These are phyloP conservation scores for Troilus luridus DNA, from an alignment of 2,888 invertebrate species.

Conservation along the genomic window DNA sequence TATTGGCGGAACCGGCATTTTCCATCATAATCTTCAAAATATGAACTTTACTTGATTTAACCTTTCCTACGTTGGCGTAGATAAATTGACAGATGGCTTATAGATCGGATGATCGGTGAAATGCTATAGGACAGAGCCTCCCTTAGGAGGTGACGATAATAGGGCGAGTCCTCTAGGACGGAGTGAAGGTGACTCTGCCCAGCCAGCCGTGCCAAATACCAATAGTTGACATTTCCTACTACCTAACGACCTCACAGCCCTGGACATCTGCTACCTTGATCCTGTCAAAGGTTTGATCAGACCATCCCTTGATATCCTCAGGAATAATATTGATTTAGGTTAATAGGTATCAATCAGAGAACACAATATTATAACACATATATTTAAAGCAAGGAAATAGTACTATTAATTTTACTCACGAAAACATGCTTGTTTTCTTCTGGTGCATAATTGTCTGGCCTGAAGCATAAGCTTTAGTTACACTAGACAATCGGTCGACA, in stretches of 20 bases:
- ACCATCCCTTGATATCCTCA: background rate
- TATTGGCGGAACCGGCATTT: background rate
- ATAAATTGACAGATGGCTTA: background rate
- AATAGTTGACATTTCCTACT: background rate
- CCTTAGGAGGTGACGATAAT: slow-evolving; percentile 23
- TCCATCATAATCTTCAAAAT: background rate
- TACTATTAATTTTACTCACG: no score
- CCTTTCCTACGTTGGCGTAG: background rate
- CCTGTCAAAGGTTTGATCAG: background rate
- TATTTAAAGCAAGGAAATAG: no score
- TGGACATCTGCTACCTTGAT: background rate
- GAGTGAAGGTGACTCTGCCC: slow-evolving; percentile 9
- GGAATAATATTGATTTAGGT: no score
- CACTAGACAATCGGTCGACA: no score
- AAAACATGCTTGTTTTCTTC: no score
- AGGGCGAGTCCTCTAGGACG: slow-evolving; percentile 12
- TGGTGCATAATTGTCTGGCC: no score
- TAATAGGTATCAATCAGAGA: no score
- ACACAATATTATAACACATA: no score
- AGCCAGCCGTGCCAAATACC: slow-evolving; percentile 27
- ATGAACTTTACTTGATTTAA: slow-evolving; percentile 30
- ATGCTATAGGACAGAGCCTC: background rate
- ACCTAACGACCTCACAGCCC: background rate
- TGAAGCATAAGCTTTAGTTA: no score
- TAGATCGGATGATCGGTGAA: slow-evolving; percentile 2